Base-by-base conservation (phyloP, 2,113 vertebrate species). In the Brachypodius melanocephalos region DNA sequence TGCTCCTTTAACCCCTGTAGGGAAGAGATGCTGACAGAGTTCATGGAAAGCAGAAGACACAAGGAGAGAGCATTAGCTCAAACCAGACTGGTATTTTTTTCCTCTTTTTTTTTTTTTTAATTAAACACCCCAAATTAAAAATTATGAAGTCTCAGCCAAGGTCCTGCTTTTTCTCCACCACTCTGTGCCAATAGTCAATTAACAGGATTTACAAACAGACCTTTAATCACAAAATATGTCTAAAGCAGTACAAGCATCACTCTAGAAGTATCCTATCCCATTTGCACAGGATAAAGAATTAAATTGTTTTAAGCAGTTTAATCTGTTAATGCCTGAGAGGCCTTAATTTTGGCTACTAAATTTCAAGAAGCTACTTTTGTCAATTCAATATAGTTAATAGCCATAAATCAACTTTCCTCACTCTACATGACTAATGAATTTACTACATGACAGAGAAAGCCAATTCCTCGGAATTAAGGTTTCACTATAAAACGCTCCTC, bases 301-400 rank as follows among this genome's bases (percentile, higher is more conserved):
- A 58, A 88, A 85, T 94, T 76, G 46, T 89, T 96, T 94, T 74
- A 93, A 93, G 63, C 4, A 4, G 51, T 55, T 67, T 93, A 83
- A 96, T 95, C 89, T 95, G 62, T 85, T 96, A 92, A 93, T 77
- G 87, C 59, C 82, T 77, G 29, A 94, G 43, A 91, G 43, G 36
- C 32, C 72, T 93, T 95, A 76, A 95, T 91, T 95, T 73, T 88
- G 87, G 89, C 40, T n/a, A 94, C 95, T 83, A 88, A 85, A 93
- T 85, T 90, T 91, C 63, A 91, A 91, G 91, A 91, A 90, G 89
- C 67, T 89, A 59, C 4, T 4, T 85, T 93, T 20, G 15, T 93
- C 93, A 91, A 69, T 80, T 94, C 93, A 74, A 83, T 93, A 91
- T 19, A 73, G 63, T 85, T 88, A 93, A 90, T 48, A 74, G 93